Evolutionary conservation across 2,888 invertebrate genomes (phyloP).

Genomic region (Cheilosia vulpina): DNA sequence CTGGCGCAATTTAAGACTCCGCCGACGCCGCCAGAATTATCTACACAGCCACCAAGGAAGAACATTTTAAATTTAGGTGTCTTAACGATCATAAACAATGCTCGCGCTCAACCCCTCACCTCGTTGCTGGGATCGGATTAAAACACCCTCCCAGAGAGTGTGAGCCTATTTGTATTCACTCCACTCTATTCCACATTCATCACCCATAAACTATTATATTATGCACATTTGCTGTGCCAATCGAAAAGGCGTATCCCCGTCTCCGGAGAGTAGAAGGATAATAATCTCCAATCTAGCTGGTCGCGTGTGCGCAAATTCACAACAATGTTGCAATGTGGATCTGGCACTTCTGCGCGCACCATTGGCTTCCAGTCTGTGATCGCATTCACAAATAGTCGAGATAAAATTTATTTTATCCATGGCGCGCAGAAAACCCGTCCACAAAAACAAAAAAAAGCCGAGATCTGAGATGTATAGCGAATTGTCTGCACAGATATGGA

Average conservation of each 20-base stretch:
- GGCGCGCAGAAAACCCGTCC: background rate
- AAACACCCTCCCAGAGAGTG: background rate
- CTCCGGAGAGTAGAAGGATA: conserved; percentile 9
- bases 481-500: conserved; percentile 43
- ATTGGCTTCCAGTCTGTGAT: conserved; percentile 5
- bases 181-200: conserved; percentile 51
- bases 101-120: conserved; percentile 1
- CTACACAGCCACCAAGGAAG: conserved; percentile 29
- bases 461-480: conserved; percentile 10
- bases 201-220: conserved; percentile 64
- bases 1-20: background rate
- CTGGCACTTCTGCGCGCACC: background rate
- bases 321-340: conserved; percentile 59
- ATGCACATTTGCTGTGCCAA: conserved; percentile 39
- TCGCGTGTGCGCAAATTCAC: conserved; percentile 56
- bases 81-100: conserved; percentile 50
- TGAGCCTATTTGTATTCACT: conserved; percentile 7
- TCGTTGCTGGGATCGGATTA: conserved; percentile 9
- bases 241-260: conserved; percentile 42
- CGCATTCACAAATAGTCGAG: conserved; percentile 23
- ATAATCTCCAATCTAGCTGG: conserved; percentile 14
- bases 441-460: background rate
- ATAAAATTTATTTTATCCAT: conserved; percentile 41
- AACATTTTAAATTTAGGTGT: conserved; percentile 46
- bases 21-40: conserved; percentile 3